These are phyloP conservation scores for Tachystola acroxantha DNA, from an alignment of 2,888 invertebrate species.

Conservation along the genomic window DNA sequence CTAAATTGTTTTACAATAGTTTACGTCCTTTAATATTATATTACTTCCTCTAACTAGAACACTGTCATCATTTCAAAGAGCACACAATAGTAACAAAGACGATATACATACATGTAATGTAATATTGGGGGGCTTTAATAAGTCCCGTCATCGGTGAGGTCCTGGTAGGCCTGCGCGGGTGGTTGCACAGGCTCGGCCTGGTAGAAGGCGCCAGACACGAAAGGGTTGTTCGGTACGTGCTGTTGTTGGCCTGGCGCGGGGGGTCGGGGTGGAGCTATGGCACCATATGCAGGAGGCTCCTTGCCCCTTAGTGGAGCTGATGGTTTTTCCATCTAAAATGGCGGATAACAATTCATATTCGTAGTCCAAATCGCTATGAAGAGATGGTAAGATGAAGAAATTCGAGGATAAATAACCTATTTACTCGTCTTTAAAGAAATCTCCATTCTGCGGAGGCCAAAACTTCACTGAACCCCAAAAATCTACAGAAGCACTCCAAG, in stretches of 20 bases:
- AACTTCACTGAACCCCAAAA: conserved; percentile 63
- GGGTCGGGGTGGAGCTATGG: conserved; percentile 52
- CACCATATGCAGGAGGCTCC: conserved; percentile 57
- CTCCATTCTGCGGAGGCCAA: conserved; percentile 59
- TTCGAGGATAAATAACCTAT: conserved; percentile 67
- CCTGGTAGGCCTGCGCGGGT: conserved; percentile 75
- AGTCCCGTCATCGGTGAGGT: conserved; percentile 57
- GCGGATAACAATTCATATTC: neutral
- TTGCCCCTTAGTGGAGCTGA: conserved; percentile 55
- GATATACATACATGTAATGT: too few relatives aligned
- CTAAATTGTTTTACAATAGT: too few relatives aligned
- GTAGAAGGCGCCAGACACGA: conserved; percentile 78
- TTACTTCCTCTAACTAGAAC: too few relatives aligned
- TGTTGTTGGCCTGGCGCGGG: conserved; percentile 66
- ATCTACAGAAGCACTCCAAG: conserved; percentile 62
- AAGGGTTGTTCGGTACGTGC: conserved; percentile 77
- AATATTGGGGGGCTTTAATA: conserved; percentile 40
- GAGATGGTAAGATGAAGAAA: too few relatives aligned
- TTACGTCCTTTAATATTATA: too few relatives aligned
- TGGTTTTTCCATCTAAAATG: conserved; percentile 49
- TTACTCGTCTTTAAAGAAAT: conserved; percentile 53
- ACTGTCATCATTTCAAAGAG: too few relatives aligned
- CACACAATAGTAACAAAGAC: too few relatives aligned
- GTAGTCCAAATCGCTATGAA: too few relatives aligned
- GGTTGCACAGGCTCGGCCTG: conserved; percentile 82